Base-by-base conservation (phyloP, 1,140 invertebrate genomes). In the Drosophila takahashii region DNA sequence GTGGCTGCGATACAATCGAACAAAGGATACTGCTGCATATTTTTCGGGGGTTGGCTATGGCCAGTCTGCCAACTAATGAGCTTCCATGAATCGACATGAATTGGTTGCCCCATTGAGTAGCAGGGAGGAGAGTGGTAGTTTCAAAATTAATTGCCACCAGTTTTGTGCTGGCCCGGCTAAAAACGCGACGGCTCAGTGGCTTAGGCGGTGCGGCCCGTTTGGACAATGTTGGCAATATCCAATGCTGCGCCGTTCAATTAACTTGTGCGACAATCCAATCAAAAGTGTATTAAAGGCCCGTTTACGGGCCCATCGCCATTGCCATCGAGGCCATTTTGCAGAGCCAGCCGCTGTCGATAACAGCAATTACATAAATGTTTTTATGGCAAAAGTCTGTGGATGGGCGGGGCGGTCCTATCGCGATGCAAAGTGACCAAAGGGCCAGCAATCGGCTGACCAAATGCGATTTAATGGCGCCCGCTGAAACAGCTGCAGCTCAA, bases 251-350 rank as follows among this genome's bases (percentile, higher is more conserved):
- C 64, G 85, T 90, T 90, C 84, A 87, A 87, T 87, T 87, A 87
- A 87, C 84, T 87, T 84, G 84, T 80, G 85, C 84, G 84, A 90
- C 84, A 89, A 89, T 87, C 84, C 84, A 87, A 87, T 87, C 84
- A 87, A 87, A 89, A 89, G 84, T 87, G 84, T 87, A 89, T 87
- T 87, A 87, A 87, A 80, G 77, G 71, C 39, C 67, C 84, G 81
- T 77, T 86, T 71, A 80, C 62, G 73, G 70, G 10, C 15, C 59
- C 51, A 48, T 54, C 50, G 66, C 29, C 66, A 50, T 42, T 32
- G 41, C 59, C 64, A 37, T 53, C 50, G 67, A 60, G 64, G 34
- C 83, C 61, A 87, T 86, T 83, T 80, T 64, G 57, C 39, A 66
- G 53, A 74, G 52, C 39, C 60, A 67, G 58, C 66, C 71, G 76